These are phyloP conservation scores for Sussaba pulchella DNA, from an alignment of 2,888 invertebrate species.

Conservation along the genomic window DNA sequence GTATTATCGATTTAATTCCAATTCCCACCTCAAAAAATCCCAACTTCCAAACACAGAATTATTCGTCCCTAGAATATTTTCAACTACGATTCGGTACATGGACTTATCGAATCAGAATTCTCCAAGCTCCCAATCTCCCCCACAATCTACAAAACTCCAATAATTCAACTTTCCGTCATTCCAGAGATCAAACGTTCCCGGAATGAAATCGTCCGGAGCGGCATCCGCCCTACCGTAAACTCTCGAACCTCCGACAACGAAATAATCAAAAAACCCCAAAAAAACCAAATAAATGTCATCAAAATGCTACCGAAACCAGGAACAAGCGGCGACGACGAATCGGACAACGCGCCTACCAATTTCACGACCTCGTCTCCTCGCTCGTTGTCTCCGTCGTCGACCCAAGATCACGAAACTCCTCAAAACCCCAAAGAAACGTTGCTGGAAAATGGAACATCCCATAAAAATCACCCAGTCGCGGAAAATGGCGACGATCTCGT, in stretches of 20 bases:
- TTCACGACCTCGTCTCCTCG: constrained; percentile 16
- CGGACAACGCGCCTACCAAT: constrained; percentile 45
- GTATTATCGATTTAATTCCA: no score
- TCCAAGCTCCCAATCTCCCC: no score
- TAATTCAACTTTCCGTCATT: background rate
- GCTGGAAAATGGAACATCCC: constrained; percentile 32
- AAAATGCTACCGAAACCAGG: constrained; percentile 58
- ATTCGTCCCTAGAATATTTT: no score
- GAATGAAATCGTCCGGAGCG: background rate
- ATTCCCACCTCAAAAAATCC: no score
- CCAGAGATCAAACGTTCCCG: background rate
- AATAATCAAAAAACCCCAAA: background rate
- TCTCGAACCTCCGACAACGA: no score
- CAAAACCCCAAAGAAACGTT: background rate
- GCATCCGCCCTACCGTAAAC: no score
- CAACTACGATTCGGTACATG: no score
- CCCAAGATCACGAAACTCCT: background rate
- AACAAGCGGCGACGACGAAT: constrained; percentile 46
- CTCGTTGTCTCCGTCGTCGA: background rate
- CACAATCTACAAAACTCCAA: no score
- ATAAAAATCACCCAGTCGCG: background rate
- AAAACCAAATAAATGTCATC: constrained; percentile 47
- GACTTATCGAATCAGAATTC: no score
- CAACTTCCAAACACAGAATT: no score
- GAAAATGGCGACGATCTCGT: constrained; percentile 32